Evolutionary conservation across 2,113 vertebrate genomes (phyloP).

Genomic region (Numenius arquata): DNA sequence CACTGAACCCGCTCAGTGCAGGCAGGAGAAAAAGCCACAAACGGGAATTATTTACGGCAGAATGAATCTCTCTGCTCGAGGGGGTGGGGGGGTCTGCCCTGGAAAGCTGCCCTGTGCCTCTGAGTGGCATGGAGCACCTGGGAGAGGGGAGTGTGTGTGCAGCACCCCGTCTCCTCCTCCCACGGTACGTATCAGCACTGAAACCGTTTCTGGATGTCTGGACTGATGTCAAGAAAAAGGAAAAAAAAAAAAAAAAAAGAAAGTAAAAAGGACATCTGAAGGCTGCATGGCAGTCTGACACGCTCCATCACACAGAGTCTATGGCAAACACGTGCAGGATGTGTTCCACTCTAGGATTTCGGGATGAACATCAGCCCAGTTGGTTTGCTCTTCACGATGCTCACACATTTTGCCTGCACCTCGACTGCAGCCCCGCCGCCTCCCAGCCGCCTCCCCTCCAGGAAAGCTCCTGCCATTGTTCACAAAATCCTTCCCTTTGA

Average conservation of each 20-base stretch:
- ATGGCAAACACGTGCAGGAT: neutral
- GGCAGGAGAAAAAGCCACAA: neutral
- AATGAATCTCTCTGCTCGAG: neutral
- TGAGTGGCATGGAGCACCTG: rapidly evolving
- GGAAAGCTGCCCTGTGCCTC: neutral
- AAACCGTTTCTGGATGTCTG: neutral
- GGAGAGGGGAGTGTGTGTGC: neutral
- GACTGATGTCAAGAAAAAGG: neutral
- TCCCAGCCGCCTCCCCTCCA: neutral
- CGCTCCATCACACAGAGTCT: neutral
- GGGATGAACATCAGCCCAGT: neutral
- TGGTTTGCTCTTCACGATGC: neutral
- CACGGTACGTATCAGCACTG: neutral
- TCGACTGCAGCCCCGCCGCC: rapidly evolving
- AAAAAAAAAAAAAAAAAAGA: neutral
- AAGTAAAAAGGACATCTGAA: neutral
- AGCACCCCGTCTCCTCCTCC: neutral
- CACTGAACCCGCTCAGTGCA: neutral
- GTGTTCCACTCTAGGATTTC: neutral
- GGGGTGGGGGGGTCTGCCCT: neutral
- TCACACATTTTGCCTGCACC: neutral
- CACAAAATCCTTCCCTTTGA: neutral
- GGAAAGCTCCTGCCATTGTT: neutral
- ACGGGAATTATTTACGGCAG: neutral
- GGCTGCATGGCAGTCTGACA: neutral